Conservation (phyloP, 2,113 vertebrate genomes). For the Rhea americana region DNA sequence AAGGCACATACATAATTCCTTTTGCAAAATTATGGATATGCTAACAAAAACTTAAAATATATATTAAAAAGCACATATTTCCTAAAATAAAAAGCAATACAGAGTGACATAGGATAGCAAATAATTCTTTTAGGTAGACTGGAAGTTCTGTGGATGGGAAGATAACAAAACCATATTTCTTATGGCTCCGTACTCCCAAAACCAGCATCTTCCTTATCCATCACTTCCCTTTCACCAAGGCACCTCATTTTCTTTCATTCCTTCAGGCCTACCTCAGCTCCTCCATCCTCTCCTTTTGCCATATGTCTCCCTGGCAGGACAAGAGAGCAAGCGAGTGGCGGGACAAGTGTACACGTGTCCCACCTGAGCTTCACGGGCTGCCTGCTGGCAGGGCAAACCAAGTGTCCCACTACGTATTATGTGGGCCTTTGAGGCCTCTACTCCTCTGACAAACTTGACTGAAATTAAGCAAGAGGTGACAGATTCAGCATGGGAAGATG, state of each 20-base stretch:
- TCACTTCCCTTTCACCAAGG: not conserved
- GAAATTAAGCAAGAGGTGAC: not conserved
- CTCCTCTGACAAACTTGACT: accelerated
- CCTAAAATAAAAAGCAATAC: conserved; percentile 13
- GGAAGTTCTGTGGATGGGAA: not conserved
- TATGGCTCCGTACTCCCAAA: not conserved
- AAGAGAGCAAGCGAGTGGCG: not conserved
- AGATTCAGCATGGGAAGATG: not conserved
- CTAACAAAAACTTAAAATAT: conserved; percentile 39
- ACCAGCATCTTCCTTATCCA: not conserved
- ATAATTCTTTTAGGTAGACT: not conserved
- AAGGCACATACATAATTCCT: not conserved
- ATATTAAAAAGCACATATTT: conserved; percentile 22
- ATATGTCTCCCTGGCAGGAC: not conserved
- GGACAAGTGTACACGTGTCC: accelerated
- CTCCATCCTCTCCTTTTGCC: not conserved
- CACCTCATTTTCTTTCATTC: not conserved
- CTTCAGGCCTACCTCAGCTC: not conserved
- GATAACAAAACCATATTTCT: not conserved
- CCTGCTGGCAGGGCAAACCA: accelerated
- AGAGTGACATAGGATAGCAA: not conserved
- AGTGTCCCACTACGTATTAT: not conserved
- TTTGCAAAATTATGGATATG: conserved; percentile 5
- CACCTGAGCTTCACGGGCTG: accelerated
- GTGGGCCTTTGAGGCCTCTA: not conserved